Base-by-base conservation (phyloP, 2,113 vertebrate species). In the Archocentrus centrarchus region DNA sequence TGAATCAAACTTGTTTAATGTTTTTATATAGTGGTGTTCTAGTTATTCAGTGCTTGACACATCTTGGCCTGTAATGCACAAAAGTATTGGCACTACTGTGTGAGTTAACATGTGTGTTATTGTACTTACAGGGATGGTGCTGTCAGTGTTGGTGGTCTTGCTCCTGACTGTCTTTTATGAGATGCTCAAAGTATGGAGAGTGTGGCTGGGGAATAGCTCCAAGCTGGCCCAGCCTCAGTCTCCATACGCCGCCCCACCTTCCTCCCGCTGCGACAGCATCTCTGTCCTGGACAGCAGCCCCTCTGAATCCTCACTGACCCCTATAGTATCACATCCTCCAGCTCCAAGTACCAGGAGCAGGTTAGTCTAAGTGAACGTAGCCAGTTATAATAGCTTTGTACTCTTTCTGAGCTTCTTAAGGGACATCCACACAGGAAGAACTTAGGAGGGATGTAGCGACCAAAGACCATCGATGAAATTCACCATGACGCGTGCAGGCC, bases 161-260 rank as follows among this genome's bases (percentile, higher is more conserved):
- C 94, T 99, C 64, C 88, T 99, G 5, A 96, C 98, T 0, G 84
- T 98, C 44, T 66, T 98, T 11, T 99, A 97, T 0, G 98, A 99
- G 94, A 59, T 96, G 3, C 90, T 98, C 55, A 99, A 99, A 91
- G 96, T 98, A 47, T 96, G 95, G 94, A 96, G 97, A 85, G 87
- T 93, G 0, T 93, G 94, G 90, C 89, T 99, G 80, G 91, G 53
- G 77, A 86, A 47, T 20, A 35, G 61, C 63, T 91, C 0, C 22
- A 90, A 86, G 30, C 44, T 68, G 87, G 35, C 83, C 1, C 59
- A 90, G 27, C 14, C 32, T 50, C 47, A 2, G 39, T 24, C 73
- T 11, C 7, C 24, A 79, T 73, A 83, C 1, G 35, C 75, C 61
- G 27, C 47, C 62, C 60, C 41, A 3, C 9, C 81, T 0, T 0